Conservation (phyloP, 2,888 invertebrate species). For the Tinea pellionella region DNA sequence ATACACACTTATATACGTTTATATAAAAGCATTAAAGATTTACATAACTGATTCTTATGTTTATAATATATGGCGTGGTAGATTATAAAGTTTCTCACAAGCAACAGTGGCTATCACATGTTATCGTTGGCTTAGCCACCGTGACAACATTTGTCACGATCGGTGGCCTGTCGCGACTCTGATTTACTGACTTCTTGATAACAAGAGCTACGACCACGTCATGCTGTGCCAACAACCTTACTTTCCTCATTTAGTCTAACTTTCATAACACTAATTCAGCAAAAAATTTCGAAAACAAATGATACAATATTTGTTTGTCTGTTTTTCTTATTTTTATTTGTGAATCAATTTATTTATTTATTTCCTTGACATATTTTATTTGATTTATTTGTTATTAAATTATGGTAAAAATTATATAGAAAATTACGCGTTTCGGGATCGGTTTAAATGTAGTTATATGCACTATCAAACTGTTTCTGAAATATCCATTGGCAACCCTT, state of each 20-base stretch:
- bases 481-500: too few species aligned
- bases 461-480: too few species aligned
- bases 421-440: too few species aligned
- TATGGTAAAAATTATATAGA: too few species aligned
- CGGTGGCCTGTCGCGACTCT: conserved; percentile 48
- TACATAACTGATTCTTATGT: not conserved
- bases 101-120: conserved; percentile 8
- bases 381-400: too few species aligned
- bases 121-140: conserved; percentile 10
- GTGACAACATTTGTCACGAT: conserved; percentile 51
- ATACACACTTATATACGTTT: too few species aligned
- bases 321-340: too few species aligned
- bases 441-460: too few species aligned
- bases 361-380: too few species aligned
- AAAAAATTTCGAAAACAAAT: not conserved
- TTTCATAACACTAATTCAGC: conserved; percentile 7
- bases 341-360: too few species aligned
- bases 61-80: not conserved
- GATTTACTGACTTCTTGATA: conserved; percentile 36
- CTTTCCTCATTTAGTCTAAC: not conserved
- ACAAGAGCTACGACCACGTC: not conserved
- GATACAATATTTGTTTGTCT: not conserved
- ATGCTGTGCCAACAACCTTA: not conserved
- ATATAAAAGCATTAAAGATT: not conserved
- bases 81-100: conserved; percentile 1